Percentiles rank a stretch among this genome's conserved stretches.
Evolutionary conservation across 53 echinoderm and acorn worm species (phyloP).

Genomic region (Holothuria scabra): DNA sequence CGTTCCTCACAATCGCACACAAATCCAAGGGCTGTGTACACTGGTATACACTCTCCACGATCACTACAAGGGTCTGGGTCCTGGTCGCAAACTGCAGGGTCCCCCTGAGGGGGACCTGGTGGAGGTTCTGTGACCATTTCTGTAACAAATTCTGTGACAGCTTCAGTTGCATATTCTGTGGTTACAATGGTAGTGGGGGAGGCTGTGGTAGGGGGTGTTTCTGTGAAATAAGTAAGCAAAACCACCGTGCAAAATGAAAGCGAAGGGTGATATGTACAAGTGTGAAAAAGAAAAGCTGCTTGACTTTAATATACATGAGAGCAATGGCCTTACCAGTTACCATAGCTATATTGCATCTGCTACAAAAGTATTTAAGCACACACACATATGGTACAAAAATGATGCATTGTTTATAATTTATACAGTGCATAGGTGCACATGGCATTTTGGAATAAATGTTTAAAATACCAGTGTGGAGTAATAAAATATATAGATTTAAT

Average conservation of each 20-base stretch:
- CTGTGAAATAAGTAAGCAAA: constrained; percentile 20
- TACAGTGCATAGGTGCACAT: too few relatives aligned
- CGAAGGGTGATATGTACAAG: too few relatives aligned
- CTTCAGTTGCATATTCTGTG: constrained; percentile 46
- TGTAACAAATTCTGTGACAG: constrained; percentile 53
- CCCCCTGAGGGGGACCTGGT: constrained; percentile 38
- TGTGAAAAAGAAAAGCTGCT: too few relatives aligned
- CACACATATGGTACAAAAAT: too few relatives aligned
- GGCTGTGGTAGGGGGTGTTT: constrained; percentile 30
- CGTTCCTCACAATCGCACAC: constrained; percentile 67
- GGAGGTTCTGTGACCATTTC: constrained; percentile 37
- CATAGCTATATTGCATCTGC: too few relatives aligned
- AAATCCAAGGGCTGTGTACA: constrained; percentile 66
- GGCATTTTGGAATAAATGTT: too few relatives aligned
- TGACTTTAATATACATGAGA: too few relatives aligned
- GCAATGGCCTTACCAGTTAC: too few relatives aligned
- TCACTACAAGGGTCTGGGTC: constrained; percentile 33
- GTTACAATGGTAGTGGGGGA: constrained; percentile 46
- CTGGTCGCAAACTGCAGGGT: constrained; percentile 20
- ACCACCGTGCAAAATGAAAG: neutral
- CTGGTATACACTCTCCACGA: constrained; percentile 61
- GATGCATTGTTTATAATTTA: too few relatives aligned
- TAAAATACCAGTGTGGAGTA: too few relatives aligned
- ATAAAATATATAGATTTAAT: too few relatives aligned
- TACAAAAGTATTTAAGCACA: too few relatives aligned